Evolutionary conservation across 2,113 vertebrate genomes (phyloP), one percentile per base, ranked within the genome.

Genomic region (Elephas maximus): DNA sequence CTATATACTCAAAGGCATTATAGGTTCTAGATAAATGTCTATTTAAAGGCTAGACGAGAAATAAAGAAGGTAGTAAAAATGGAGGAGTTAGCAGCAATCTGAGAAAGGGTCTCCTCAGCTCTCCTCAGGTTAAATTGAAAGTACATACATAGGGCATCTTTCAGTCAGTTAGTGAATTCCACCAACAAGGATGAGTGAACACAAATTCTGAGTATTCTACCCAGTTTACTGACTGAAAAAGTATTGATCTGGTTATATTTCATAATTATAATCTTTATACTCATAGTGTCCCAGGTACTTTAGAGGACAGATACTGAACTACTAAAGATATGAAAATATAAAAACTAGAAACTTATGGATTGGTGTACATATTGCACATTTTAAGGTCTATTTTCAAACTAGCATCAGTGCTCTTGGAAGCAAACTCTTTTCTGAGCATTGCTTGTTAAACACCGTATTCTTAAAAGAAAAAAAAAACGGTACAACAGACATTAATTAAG

Each of bases 291-390:
- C 11, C 44, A 77, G 44, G 8, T 84, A 18, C 11, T 69, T 93
- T 9, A 73, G 65, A 93, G 67, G 41, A 83, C n/a, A 95, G 91
- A 76, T 28, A 3, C 33, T 82, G 86, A 83, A 91, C 30, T 90
- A 76, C 48, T 83, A 65, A 81, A 82, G 57, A 92, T 73, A 17
- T 37, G 14, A 93, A 91, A 89, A 85, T 11, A 57, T 73, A 82
- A 76, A 51, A 83, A 91, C 26, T 57, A 80, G 53, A 87, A 82
- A 88, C 20, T 45, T 65, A 26, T 20, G 48, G n/a, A n/a, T 6
- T 53, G 28, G 41, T 45, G 84, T 88, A 90, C 5, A 82, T 21
- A 37, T 4, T 30, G 28, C 37, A 48, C 18, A 57, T 45, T 69
- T 37, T 3, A 26, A 91, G 89, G 45, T 86, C 74, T 62, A 37